phyloP scores from a whole-genome alignment of 2,888 invertebrate genomes.

The Poecilobothrus nobilitatus region DNA sequence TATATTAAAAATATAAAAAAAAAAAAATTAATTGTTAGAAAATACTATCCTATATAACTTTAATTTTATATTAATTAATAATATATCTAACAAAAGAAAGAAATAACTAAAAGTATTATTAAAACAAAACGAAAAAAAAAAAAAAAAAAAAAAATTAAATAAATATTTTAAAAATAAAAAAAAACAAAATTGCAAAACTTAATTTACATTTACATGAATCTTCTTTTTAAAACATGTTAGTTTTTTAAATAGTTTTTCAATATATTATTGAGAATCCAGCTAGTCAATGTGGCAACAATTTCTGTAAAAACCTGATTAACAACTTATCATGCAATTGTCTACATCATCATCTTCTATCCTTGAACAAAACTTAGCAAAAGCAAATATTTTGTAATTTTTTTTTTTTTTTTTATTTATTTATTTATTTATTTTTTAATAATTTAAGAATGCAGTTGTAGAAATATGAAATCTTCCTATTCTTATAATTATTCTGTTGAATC shows the following conservation, averaged over 20 bases:
- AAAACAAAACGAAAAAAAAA: no score
- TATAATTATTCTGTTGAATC: not conserved
- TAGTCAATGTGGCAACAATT: constrained; percentile 6
- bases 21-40: no score
- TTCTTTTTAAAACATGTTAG: not conserved
- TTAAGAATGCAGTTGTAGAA: not conserved
- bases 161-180: not conserved
- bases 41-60: no score
- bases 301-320: not conserved
- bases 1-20: no score
- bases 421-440: not conserved
- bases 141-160: not conserved
- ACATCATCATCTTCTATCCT: not conserved
- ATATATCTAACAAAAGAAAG: no score
- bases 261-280: not conserved
- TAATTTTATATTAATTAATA: no score
- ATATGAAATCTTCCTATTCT: not conserved
- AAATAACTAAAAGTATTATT: no score
- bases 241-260: not conserved
- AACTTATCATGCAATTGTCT: not conserved
- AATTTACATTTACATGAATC: not conserved
- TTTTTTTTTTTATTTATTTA: no score
- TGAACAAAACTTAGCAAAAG: not conserved
- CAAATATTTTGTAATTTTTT: no score
- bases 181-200: not conserved